Conservation (phyloP, 1,140 invertebrate genomes). For the Linepithema humile region DNA sequence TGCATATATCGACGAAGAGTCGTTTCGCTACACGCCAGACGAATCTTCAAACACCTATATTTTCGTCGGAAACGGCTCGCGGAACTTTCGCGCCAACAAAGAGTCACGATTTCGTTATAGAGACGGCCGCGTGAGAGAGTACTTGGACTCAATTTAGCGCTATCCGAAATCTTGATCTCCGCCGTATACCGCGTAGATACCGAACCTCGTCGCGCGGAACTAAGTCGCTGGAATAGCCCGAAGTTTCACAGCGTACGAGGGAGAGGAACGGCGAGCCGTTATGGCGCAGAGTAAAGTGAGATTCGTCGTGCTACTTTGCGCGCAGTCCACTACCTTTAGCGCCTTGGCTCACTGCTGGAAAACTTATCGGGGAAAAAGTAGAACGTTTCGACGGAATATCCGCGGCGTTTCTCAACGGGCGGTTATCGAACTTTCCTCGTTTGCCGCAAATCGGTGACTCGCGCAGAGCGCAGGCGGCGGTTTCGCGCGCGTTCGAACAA, state of each 20-base stretch:
- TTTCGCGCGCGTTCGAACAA: neutral
- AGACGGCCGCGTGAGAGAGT: neutral
- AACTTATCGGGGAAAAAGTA: constrained; percentile 2
- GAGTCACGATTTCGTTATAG: neutral
- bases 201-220: constrained; percentile 22
- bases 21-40: neutral
- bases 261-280: neutral
- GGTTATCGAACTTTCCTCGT: constrained; percentile 29
- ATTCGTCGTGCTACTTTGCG: constrained; percentile 51
- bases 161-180: neutral
- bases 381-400: constrained; percentile 23
- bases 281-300: constrained; percentile 42
- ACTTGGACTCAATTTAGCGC: neutral
- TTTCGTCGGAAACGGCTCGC: neutral
- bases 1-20: neutral
- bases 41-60: neutral
- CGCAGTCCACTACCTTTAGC: neutral
- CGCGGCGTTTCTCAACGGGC: neutral
- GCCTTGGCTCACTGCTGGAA: neutral
- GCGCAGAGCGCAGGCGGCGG: neutral
- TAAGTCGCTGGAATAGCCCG: constrained; percentile 11
- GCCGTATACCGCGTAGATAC: neutral
- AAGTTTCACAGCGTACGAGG: constrained; percentile 30
- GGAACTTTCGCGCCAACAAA: neutral
- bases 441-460: neutral